Conservation (phyloP, 37 sponge, comb jelly and placozoan species). For the Spongilla lacustris region DNA sequence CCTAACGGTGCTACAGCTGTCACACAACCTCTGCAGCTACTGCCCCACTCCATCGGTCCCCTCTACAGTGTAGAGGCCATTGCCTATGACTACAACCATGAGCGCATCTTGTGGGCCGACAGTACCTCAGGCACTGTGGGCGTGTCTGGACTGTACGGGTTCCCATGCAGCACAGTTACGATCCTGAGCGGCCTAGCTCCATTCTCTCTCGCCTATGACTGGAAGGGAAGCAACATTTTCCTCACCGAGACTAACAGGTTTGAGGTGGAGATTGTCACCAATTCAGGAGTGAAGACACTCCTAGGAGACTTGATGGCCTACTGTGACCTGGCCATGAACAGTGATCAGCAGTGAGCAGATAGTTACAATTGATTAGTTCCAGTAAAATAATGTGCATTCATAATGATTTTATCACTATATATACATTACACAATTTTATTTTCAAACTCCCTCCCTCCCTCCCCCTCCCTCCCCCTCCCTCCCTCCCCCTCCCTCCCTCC, state of each 20-base stretch:
- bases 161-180: too few species aligned
- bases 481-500: too few species aligned
- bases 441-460: too few species aligned
- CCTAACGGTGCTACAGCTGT: too few species aligned
- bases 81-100: constrained; percentile 40
- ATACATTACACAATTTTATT: too few species aligned
- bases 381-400: too few species aligned
- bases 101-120: constrained; percentile 51
- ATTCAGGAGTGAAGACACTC: not conserved
- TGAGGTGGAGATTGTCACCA: constrained; percentile 21
- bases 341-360: not conserved
- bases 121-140: not conserved
- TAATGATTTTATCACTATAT: too few species aligned
- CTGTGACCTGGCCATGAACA: constrained; percentile 25
- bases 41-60: constrained; percentile 13
- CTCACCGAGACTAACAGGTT: constrained; percentile 20
- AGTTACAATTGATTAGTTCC: not conserved
- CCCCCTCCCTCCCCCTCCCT: too few species aligned
- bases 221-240: constrained; percentile 42
- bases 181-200: not conserved
- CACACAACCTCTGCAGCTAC: not conserved
- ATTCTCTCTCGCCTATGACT: constrained; percentile 48
- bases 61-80: constrained; percentile 3
- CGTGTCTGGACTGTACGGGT: not conserved
- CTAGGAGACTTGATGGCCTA: not conserved